These are phyloP conservation scores for Rhineura floridana DNA, from an alignment of 2,113 vertebrate species.

Conservation along the genomic window DNA sequence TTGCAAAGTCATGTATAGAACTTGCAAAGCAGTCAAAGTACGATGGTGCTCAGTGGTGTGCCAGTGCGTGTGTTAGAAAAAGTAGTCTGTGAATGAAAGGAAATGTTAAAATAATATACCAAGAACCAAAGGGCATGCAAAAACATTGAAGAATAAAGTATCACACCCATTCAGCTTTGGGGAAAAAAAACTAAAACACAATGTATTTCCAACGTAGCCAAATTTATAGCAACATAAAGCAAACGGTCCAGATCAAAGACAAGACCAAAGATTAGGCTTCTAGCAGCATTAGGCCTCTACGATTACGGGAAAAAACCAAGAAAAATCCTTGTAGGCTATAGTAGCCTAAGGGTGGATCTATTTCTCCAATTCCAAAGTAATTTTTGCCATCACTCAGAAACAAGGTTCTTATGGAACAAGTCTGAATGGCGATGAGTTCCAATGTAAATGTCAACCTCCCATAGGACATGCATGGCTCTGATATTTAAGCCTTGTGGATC, in stretches of 20 bases:
- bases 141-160: slow-evolving; percentile 22
- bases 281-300: slow-evolving; percentile 68
- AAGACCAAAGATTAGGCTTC: slow-evolving; percentile 66
- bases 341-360: slow-evolving; percentile 24
- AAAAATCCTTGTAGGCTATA: slow-evolving; percentile 50
- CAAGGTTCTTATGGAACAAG: neutral
- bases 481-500: neutral
- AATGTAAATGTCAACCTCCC: neutral
- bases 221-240: slow-evolving; percentile 18
- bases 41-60: slow-evolving; percentile 9
- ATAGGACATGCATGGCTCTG: neutral
- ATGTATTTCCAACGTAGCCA: slow-evolving; percentile 37
- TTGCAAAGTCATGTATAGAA: fast-evolving
- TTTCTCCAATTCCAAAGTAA: neutral
- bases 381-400: neutral
- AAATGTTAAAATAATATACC: slow-evolving; percentile 43
- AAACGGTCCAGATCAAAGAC: slow-evolving; percentile 33
- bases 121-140: slow-evolving; percentile 55
- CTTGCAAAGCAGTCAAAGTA: slow-evolving; percentile 27
- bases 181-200: slow-evolving; percentile 27
- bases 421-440: neutral
- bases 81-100: neutral
- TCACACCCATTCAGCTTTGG: slow-evolving; percentile 20
- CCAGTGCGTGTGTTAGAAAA: slow-evolving; percentile 21
- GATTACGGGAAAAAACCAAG: slow-evolving; percentile 28